These are phyloP conservation scores for Myopa tessellatipennis DNA, from an alignment of 2,888 invertebrate genomes.

Conservation along the genomic window DNA sequence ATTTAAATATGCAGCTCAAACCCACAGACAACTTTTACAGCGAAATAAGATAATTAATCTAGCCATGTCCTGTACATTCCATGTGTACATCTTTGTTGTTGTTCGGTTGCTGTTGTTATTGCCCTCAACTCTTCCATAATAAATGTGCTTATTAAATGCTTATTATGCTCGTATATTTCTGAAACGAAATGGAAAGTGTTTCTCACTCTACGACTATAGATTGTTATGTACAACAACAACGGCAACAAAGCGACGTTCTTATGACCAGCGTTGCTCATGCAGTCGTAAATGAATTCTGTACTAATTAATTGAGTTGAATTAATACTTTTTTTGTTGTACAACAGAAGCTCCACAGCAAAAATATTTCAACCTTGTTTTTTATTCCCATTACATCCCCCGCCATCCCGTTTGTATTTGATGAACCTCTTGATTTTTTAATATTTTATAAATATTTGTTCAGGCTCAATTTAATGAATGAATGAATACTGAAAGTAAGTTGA, in stretches of 20 bases:
- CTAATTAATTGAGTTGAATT: slow-evolving; percentile 63
- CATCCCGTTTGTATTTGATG: slow-evolving; percentile 18
- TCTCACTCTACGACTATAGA: neutral
- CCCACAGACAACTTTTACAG: too few relatives aligned
- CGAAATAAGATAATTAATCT: too few relatives aligned
- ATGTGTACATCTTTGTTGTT: too few relatives aligned
- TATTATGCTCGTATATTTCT: slow-evolving; percentile 7
- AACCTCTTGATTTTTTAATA: slow-evolving; percentile 12
- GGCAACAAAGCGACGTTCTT: neutral
- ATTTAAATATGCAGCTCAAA: too few relatives aligned
- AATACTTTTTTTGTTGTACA: slow-evolving; percentile 47
- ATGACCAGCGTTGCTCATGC: neutral
- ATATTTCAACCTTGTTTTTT: slow-evolving; percentile 14
- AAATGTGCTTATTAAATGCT: too few relatives aligned
- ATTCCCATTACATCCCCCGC: neutral
- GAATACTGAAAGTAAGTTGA: neutral
- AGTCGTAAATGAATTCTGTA: slow-evolving; percentile 40
- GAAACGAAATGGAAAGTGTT: slow-evolving; percentile 30
- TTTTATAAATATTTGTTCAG: slow-evolving; percentile 33
- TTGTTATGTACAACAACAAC: neutral
- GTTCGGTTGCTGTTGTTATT: too few relatives aligned
- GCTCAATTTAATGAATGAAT: slow-evolving; percentile 9
- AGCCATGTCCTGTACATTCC: too few relatives aligned
- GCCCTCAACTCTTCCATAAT: too few relatives aligned
- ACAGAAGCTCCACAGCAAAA: slow-evolving; percentile 7